Evolutionary conservation across 2,888 invertebrate species (phyloP), one percentile per base, ranked within the genome.

Genomic region (Nebria salina): DNA sequence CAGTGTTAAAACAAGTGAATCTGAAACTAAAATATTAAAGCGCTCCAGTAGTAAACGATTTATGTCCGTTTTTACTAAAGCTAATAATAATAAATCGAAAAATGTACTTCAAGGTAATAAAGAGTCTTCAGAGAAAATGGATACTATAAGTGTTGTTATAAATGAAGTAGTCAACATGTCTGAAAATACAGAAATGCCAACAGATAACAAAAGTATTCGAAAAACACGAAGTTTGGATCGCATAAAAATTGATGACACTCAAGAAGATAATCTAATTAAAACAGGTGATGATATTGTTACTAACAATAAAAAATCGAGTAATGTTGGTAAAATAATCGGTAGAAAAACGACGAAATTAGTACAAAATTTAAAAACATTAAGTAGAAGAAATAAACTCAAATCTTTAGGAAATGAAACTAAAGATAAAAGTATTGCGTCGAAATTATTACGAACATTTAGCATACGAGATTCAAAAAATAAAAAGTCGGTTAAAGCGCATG

Each of bases 281-380:
- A 83, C n/a, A 83, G 83, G 15, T 82, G 83, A 75, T 66, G 83
- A 84, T 15, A 83, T 84, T 88, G 73, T 54, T 41, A 77, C 81
- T 41, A 64, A 72, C 66, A 68, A 74, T 73, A 75, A 76, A 75
- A 68, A 74, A 68, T 73, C 41, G 5, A 73, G 43, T 15, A 78
- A 78, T 66, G 42, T 78, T 8, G 65, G 75, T 72, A 54, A 77
- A 75, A 20, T 74, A 25, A 11, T 80, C 1, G 20, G 54, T 15
- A 81, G 75, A 73, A 81, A 76, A 20, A 76, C 76, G n/a, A 81
- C 65, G 43, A 76, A 81, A 72, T 73, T 81, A 66, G 73, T 81
- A 26, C 75, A 80, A 70, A 75, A 80, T 54, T 75, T 80, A 65
- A 81, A 75, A 70, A 64, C 75, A 2, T 81, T 81, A 20, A 79